Conservation (phyloP, 1,140 invertebrate species). For the Stegodyphus dumicola region DNA sequence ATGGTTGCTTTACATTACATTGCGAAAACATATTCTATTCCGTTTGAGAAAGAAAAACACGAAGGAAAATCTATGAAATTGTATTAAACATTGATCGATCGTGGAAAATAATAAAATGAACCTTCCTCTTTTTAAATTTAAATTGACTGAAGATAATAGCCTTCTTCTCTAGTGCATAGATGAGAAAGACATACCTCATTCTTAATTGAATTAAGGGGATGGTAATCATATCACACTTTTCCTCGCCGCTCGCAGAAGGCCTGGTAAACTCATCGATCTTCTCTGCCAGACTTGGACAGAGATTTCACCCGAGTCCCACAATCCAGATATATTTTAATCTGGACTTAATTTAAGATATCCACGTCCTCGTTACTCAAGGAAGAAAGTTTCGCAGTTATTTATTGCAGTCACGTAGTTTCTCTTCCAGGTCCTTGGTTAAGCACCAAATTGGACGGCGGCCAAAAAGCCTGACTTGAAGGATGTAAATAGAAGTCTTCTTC, state of each 20-base stretch:
- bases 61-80: too few relatives aligned
- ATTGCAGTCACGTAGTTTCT: conserved; percentile 52
- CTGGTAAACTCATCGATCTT: conserved; percentile 9
- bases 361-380: conserved; percentile 39
- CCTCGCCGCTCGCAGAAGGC: not conserved
- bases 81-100: too few relatives aligned
- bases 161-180: too few relatives aligned
- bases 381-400: conserved; percentile 51
- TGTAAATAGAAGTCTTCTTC: conserved; percentile 57
- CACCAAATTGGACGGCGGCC: conserved; percentile 43
- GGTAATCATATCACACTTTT: conserved; percentile 46
- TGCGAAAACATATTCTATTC: too few relatives aligned
- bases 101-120: too few relatives aligned
- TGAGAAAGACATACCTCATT: too few relatives aligned
- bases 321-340: conserved; percentile 60
- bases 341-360: conserved; percentile 60
- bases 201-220: conserved; percentile 46
- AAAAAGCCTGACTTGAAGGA: conserved; percentile 43
- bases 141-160: too few relatives aligned
- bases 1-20: too few relatives aligned
- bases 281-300: conserved; percentile 8
- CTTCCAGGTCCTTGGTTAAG: conserved; percentile 53
- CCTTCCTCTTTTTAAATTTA: too few relatives aligned
- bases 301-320: conserved; percentile 15
- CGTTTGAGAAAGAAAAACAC: too few relatives aligned